Evolutionary conservation across 1,140 invertebrate genomes (phyloP).

Genomic region (Meloidogyne hapla): DNA sequence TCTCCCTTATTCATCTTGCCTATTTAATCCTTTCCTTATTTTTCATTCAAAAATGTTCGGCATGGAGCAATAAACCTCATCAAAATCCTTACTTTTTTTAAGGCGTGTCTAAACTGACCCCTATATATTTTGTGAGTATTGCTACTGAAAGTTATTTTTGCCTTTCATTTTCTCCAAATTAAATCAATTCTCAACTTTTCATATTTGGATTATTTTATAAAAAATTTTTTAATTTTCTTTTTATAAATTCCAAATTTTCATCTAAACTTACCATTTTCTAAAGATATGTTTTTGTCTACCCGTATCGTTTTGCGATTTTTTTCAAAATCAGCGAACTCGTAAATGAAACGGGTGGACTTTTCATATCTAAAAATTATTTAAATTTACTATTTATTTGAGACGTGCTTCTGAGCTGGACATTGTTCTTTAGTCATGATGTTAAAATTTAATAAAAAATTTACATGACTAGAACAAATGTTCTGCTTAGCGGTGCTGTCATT

Average conservation of each 20-base stretch:
- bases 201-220: no score
- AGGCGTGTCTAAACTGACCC: not conserved
- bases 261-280: not conserved
- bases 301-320: not conserved
- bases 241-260: not conserved
- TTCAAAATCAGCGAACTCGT: not conserved
- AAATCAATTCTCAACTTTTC: no score
- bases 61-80: not conserved
- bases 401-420: not conserved
- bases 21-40: no score
- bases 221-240: not conserved
- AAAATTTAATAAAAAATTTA: not conserved
- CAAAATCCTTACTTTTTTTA: not conserved
- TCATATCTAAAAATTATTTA: not conserved
- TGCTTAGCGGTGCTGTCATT: not conserved
- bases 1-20: not conserved
- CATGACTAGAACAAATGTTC: conserved; percentile 5
- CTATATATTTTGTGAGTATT: not conserved
- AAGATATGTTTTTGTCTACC: not conserved
- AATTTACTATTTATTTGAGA: not conserved
- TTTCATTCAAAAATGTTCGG: no score
- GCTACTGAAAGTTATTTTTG: not conserved
- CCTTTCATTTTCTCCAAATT: not conserved
- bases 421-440: not conserved
- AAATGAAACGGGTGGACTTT: not conserved